Conservation (phyloP, 2,888 invertebrate species). For the Ganaspis brasiliensis region DNA sequence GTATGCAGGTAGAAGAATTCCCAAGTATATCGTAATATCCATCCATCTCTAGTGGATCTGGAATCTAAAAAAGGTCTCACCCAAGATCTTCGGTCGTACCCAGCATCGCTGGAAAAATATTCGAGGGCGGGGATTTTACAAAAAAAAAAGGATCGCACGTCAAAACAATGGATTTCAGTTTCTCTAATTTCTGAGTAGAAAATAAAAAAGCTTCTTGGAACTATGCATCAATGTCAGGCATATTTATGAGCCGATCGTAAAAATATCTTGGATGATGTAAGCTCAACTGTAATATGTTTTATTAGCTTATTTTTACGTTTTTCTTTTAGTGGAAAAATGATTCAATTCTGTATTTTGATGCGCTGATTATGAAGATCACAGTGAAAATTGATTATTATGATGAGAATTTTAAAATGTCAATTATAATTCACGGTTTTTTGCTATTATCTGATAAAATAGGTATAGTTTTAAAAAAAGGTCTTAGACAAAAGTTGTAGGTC, state of each 20-base stretch:
- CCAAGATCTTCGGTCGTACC: too few species aligned
- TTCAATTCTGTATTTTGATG: too few species aligned
- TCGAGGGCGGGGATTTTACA: not conserved
- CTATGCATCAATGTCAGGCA: not conserved
- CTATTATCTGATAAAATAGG: too few species aligned
- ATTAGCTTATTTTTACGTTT: too few species aligned
- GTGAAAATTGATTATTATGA: too few species aligned
- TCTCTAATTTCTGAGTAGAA: not conserved
- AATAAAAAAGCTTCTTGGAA: not conserved
- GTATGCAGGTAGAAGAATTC: slow-evolving; percentile 15
- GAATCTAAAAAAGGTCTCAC: not conserved
- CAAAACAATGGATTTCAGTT: slow-evolving; percentile 19
- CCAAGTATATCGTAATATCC: not conserved
- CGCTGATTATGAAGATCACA: too few species aligned
- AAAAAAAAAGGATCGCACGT: slow-evolving; percentile 1
- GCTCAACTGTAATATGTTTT: too few species aligned
- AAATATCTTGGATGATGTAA: not conserved
- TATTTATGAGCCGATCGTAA: slow-evolving; percentile 6
- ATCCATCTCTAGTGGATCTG: not conserved
- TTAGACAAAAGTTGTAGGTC: too few species aligned
- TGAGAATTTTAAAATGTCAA: too few species aligned
- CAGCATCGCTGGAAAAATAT: slow-evolving; percentile 7
- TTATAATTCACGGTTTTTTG: too few species aligned
- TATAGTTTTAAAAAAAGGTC: too few species aligned
- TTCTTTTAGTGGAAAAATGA: too few species aligned